Evolutionary conservation across 2,113 vertebrate species (phyloP).

Genomic region (Oncorhynchus kisutch): DNA sequence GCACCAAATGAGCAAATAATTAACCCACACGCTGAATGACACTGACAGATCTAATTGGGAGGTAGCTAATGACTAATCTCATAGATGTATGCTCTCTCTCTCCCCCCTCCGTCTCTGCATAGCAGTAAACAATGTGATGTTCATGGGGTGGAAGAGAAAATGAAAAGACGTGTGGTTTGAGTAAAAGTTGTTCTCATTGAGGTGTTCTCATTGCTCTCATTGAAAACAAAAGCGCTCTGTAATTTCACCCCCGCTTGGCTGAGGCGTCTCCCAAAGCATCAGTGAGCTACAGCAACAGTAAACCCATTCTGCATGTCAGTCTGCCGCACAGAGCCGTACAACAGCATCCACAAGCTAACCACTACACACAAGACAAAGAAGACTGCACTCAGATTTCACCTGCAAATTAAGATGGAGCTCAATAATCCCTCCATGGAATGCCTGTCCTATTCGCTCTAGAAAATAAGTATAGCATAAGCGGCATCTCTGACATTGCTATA

Average conservation of each 20-base stretch:
- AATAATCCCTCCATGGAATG: background rate
- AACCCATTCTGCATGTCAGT: background rate
- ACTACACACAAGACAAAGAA: too few relatives aligned
- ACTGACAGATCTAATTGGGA: background rate
- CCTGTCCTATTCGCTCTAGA: too few relatives aligned
- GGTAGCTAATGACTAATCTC: background rate
- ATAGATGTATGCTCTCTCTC: background rate
- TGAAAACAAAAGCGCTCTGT: conserved; percentile 65
- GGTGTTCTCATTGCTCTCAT: background rate
- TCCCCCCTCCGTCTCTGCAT: too few relatives aligned
- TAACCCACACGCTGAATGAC: background rate
- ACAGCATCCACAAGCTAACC: too few relatives aligned
- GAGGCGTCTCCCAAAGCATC: conserved; percentile 52
- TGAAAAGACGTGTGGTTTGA: conserved; percentile 16
- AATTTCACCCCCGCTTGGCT: conserved; percentile 62
- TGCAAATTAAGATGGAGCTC: background rate
- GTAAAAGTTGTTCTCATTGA: conserved; percentile 19
- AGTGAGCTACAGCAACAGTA: conserved; percentile 44
- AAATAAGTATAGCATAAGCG: too few relatives aligned
- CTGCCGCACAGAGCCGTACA: background rate
- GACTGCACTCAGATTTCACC: background rate
- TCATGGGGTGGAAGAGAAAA: background rate
- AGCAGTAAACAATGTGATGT: background rate
- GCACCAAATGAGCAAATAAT: conserved; percentile 12
- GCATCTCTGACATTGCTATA: too few relatives aligned